Evolutionary conservation across 1,140 invertebrate species (phyloP).

Genomic region (Caenorhabditis brenneri): DNA sequence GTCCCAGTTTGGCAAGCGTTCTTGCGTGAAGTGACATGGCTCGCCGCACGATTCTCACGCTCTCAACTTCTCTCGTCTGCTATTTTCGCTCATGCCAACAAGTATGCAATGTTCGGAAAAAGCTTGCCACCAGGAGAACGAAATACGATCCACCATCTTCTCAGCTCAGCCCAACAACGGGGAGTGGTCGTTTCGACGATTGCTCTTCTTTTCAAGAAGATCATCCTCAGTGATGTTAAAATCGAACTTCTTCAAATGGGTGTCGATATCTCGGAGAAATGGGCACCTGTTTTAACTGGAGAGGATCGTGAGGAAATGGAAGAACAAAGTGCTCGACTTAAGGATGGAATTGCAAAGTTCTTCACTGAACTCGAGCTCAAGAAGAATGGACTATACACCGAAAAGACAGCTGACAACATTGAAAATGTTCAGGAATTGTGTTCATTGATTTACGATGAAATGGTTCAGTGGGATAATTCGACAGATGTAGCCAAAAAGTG

Average conservation of each 20-base stretch:
- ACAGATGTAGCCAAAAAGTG: constrained; percentile 18
- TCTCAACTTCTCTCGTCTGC: neutral
- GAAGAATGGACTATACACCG: constrained; percentile 13
- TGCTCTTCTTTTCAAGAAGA: constrained; percentile 12
- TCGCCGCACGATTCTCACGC: neutral
- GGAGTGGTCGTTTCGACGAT: neutral
- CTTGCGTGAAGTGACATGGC: neutral
- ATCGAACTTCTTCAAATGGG: constrained; percentile 32
- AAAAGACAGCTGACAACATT: constrained; percentile 20
- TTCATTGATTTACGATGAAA: constrained; percentile 6
- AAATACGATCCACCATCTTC: neutral
- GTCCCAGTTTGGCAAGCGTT: constrained; percentile 24
- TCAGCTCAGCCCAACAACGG: neutral
- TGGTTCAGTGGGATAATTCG: constrained; percentile 8
- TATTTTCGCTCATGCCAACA: constrained; percentile 16
- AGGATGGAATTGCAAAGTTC: constrained; percentile 15
- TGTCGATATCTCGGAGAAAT: neutral
- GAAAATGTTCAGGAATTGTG: neutral
- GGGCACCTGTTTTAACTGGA: neutral
- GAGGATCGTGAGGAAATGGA: neutral
- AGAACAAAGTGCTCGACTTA: neutral
- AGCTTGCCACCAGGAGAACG: constrained; percentile 6
- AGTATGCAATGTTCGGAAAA: constrained; percentile 12
- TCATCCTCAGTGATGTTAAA: constrained; percentile 22
- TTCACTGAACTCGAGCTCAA: constrained; percentile 29